Percentiles rank a stretch among this genome's conserved stretches.
phyloP scores from a whole-genome alignment of 2,113 vertebrate genomes.

The Phyllostomus hastatus region DNA sequence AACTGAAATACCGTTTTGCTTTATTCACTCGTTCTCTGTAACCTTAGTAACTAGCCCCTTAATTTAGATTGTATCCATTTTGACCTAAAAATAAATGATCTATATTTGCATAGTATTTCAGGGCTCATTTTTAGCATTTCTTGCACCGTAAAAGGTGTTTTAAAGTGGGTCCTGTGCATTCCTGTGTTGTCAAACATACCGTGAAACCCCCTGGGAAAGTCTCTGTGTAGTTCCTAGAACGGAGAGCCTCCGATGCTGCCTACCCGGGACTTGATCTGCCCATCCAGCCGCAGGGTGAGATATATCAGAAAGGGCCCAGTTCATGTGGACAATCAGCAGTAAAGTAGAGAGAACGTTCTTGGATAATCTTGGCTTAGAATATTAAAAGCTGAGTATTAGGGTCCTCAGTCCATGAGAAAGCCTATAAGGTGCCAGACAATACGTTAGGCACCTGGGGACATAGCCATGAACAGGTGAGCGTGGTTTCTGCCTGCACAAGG shows the following conservation, averaged over 20 bases:
- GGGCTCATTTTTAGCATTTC: conserved; percentile 38
- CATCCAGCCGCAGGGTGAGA: background rate
- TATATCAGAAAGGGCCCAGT: background rate
- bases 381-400: background rate
- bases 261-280: no score
- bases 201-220: no score
- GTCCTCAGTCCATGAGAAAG: background rate
- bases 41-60: conserved; percentile 65
- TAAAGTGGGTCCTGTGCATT: conserved; percentile 14
- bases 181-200: background rate
- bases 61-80: conserved; percentile 61
- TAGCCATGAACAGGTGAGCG: rapidly evolving
- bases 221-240: no score
- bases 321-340: background rate
- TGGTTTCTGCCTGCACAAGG: background rate
- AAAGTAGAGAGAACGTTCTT: background rate
- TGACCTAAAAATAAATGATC: conserved; percentile 54
- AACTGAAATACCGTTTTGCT: conserved; percentile 18
- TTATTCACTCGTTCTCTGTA: conserved; percentile 38
- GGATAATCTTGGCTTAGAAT: background rate
- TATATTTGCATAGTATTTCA: conserved; percentile 45
- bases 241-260: rapidly evolving
- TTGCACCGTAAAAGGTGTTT: background rate
- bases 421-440: background rate
- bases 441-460: background rate